These are phyloP conservation scores for Luffia ferchaultella DNA, from an alignment of 2,888 invertebrate genomes.

Conservation along the genomic window DNA sequence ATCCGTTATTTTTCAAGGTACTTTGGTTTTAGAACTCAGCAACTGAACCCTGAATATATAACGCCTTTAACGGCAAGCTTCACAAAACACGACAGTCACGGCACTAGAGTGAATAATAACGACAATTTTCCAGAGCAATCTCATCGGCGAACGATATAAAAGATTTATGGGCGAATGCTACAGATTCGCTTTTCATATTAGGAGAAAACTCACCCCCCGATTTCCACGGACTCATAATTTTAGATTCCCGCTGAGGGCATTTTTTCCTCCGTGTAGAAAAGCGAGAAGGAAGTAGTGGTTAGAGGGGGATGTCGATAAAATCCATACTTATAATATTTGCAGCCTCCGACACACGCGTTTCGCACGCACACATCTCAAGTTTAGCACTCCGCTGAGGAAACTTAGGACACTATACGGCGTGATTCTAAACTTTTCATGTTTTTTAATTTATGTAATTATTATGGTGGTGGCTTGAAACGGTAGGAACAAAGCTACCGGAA, in stretches of 20 bases:
- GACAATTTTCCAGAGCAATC: constrained; percentile 32
- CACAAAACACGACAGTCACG: background rate
- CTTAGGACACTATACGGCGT: constrained; percentile 40
- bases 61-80: too few relatives aligned
- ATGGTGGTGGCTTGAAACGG: too few relatives aligned
- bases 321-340: constrained; percentile 68
- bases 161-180: constrained; percentile 51
- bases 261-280: constrained; percentile 43
- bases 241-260: constrained; percentile 52
- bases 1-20: too few relatives aligned
- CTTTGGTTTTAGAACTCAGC: too few relatives aligned
- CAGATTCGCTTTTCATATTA: constrained; percentile 41
- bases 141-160: constrained; percentile 33
- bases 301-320: constrained; percentile 49
- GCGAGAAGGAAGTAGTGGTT: constrained; percentile 27
- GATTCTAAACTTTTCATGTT: constrained; percentile 14
- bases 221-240: constrained; percentile 43
- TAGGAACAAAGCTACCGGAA: too few relatives aligned
- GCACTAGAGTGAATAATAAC: constrained; percentile 15
- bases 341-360: constrained; percentile 44
- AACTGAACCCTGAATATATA: too few relatives aligned
- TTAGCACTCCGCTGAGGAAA: constrained; percentile 54
- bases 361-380: constrained; percentile 46
- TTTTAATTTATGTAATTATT: background rate
- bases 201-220: constrained; percentile 24